phyloP scores from a whole-genome alignment of 1,140 invertebrate genomes.

The Portunus trituberculatus region DNA sequence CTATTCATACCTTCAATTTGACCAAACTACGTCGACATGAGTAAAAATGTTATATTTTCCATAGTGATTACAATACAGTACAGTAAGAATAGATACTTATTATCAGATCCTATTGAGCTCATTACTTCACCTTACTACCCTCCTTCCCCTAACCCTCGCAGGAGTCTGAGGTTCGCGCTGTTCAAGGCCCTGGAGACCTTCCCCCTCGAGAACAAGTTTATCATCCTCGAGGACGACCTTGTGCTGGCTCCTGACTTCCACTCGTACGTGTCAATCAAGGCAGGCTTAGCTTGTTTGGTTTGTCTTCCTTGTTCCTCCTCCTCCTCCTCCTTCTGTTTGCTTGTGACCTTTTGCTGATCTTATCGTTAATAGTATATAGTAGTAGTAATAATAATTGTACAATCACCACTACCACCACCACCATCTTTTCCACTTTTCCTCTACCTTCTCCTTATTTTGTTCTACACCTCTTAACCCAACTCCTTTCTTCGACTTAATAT shows the following conservation, averaged over 20 bases:
- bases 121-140: not conserved
- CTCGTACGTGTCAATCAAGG: conserved; percentile 38
- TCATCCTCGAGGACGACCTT: conserved; percentile 59
- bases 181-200: conserved; percentile 41
- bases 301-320: not conserved
- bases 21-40: too few species aligned
- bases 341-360: too few species aligned
- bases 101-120: not conserved
- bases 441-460: not conserved
- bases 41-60: too few species aligned
- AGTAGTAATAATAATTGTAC: not conserved
- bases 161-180: conserved; percentile 57
- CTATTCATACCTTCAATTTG: too few species aligned
- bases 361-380: too few species aligned
- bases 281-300: not conserved
- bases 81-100: not conserved
- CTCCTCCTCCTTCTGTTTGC: not conserved
- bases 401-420: not conserved
- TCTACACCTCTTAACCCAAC: not conserved
- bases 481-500: not conserved
- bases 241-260: conserved; percentile 58
- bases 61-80: too few species aligned
- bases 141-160: not conserved
- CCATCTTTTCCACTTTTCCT: not conserved
- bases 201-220: conserved; percentile 45